These are phyloP conservation scores for Steinernema hermaphroditum DNA, from an alignment of 2,888 invertebrate genomes.

Conservation along the genomic window DNA sequence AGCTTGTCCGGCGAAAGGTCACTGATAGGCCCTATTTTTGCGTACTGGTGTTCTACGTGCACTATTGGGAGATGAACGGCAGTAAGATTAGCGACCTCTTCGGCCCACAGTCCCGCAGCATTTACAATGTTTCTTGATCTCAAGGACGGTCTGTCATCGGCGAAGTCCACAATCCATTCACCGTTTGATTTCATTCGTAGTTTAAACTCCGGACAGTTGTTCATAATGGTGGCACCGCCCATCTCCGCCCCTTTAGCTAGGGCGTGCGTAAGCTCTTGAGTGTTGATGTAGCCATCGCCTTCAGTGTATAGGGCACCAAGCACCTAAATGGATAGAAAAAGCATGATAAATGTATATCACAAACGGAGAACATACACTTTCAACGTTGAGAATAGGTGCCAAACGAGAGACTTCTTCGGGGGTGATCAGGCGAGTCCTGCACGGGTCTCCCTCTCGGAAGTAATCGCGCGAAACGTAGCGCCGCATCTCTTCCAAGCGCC, in stretches of 20 bases:
- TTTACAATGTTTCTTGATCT: constrained; percentile 13
- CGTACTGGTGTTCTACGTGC: constrained; percentile 69
- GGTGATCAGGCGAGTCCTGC: constrained; percentile 49
- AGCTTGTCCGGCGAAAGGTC: constrained; percentile 57
- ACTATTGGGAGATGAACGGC: constrained; percentile 68
- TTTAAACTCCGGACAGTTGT: constrained; percentile 51
- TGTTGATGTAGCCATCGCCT: constrained; percentile 69
- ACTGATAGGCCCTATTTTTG: constrained; percentile 66
- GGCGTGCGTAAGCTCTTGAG: constrained; percentile 69
- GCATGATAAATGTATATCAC: background rate
- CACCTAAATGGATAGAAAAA: constrained; percentile 66
- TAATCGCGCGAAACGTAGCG: constrained; percentile 68
- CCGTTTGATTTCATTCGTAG: constrained; percentile 46
- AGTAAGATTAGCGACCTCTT: constrained; percentile 68
- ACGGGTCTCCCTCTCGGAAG: constrained; percentile 60
- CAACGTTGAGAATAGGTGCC: constrained; percentile 67
- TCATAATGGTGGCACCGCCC: constrained; percentile 66
- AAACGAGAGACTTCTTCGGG: constrained; percentile 66
- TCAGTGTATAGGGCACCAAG: constrained; percentile 68
- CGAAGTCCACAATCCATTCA: constrained; percentile 66
- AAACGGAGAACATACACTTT: constrained; percentile 55
- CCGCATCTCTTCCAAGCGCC: constrained; percentile 67
- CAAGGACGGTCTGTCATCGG: constrained; percentile 49
- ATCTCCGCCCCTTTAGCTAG: constrained; percentile 68
- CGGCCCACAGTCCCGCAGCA: constrained; percentile 68